Base-by-base conservation (phyloP, 2,113 vertebrate species). In the Perca fluviatilis region DNA sequence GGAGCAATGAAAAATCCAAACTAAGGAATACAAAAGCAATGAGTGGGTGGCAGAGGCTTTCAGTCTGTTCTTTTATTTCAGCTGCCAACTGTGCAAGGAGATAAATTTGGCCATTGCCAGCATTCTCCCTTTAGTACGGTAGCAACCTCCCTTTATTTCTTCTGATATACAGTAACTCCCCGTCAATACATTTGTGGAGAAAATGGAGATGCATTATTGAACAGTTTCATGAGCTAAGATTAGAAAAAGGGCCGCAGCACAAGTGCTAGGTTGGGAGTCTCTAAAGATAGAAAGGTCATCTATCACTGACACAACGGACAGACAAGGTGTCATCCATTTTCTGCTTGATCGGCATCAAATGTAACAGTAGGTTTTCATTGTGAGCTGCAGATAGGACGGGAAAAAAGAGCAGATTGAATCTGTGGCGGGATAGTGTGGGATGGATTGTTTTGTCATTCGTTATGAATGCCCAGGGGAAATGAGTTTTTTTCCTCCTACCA, bases 221-320 rank as follows among this genome's bases (percentile, higher is more conserved):
- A 88, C 80, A 87, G 84, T 83, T 81, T 88, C 78, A 75, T 72
- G 23, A 54, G 85, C 95, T 94, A 95, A 94, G 86, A 95, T 94
- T 95, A 95, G 93, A 90, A 92, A 86, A 72, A 68, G 79, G 74
- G 21, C 82, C 70, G 71, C 70, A 74, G 92, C 69, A 76, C 50
- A 62, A 82, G 79, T 50, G 76, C 69, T 30, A 50, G 73, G 75
- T 47, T 57, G 75, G 65, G 79, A 82, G 49, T 84, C 67, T 84
- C 91, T 93, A 94, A 91, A 94, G 80, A 95, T 95, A 95, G 93
- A 89, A 94, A 92, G 89, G 92, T 92, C 86, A 88, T 93, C 85
- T 81, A 81, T 91, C 87, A 80, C 50, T 74, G 85, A 82, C 73
- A 82, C 72, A 30, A 50, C 46, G 23, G 68, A 85, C 19, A 64